These are phyloP conservation scores for Mercenaria mercenaria DNA, from an alignment of 1,140 invertebrate genomes.

Conservation along the genomic window DNA sequence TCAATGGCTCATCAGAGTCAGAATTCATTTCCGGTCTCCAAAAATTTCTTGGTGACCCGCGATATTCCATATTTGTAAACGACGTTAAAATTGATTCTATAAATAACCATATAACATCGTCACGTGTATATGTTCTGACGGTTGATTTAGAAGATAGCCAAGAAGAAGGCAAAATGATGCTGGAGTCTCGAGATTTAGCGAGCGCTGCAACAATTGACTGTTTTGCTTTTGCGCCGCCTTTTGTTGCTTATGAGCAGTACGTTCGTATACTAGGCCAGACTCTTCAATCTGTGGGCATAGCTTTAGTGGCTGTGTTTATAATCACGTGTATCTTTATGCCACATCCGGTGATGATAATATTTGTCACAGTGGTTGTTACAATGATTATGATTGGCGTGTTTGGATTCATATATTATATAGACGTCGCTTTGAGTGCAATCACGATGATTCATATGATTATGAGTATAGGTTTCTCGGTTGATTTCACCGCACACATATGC, in stretches of 20 bases:
- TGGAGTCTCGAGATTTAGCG: constrained; percentile 68
- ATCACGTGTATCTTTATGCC: constrained; percentile 98
- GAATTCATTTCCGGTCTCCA: constrained; percentile 22
- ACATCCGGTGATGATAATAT: constrained; percentile 96
- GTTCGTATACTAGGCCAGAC: constrained; percentile 96
- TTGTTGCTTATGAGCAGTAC: constrained; percentile 89
- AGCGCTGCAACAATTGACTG: constrained; percentile 67
- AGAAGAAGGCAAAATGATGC: constrained; percentile 74
- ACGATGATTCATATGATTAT: constrained; percentile 99
- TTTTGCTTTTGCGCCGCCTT: constrained; percentile 71
- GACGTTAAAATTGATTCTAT: constrained; percentile 95
- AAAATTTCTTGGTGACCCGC: constrained; percentile 87
- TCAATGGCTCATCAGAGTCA: not conserved
- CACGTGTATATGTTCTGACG: constrained; percentile 72
- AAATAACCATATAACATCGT: constrained; percentile 91
- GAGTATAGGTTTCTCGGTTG: constrained; percentile 99
- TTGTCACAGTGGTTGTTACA: constrained; percentile 98
- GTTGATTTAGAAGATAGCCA: constrained; percentile 59
- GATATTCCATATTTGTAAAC: constrained; percentile 87
- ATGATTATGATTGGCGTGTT: constrained; percentile 98
- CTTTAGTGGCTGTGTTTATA: constrained; percentile 97
- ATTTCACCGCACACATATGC: constrained; percentile 98
- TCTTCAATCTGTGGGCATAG: constrained; percentile 96
- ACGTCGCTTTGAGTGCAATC: constrained; percentile 97
- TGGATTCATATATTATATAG: constrained; percentile 98